Evolutionary conservation across 2,888 invertebrate species (phyloP).

Genomic region (Gasteruption jaculator): DNA sequence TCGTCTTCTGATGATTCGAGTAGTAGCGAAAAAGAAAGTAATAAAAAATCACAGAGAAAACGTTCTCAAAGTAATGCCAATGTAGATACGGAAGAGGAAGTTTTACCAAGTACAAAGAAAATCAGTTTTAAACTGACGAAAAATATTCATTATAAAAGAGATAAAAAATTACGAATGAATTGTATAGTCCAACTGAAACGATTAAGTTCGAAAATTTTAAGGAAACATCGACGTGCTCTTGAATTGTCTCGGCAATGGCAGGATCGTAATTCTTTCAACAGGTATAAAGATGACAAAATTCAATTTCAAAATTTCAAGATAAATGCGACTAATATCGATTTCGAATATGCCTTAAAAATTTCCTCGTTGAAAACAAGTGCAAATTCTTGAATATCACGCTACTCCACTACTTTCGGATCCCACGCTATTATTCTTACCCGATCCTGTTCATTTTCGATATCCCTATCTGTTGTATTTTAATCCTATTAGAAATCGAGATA

Average conservation of each 20-base stretch:
- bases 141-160: slow-evolving; percentile 26
- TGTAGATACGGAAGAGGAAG: not conserved
- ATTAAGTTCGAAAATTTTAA: slow-evolving; percentile 30
- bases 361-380: no score
- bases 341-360: no score
- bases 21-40: slow-evolving; percentile 9
- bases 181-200: slow-evolving; percentile 31
- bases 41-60: not conserved
- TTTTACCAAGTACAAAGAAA: slow-evolving; percentile 12
- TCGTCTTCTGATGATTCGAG: no score
- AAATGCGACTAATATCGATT: no score
- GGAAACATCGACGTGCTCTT: slow-evolving; percentile 31
- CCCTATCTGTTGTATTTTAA: no score
- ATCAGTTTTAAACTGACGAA: slow-evolving; percentile 24
- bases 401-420: no score
- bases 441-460: no score
- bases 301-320: no score
- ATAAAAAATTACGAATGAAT: slow-evolving; percentile 32
- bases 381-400: no score
- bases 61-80: not conserved
- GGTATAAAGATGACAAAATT: slow-evolving; percentile 40
- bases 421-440: no score
- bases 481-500: no score
- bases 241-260: slow-evolving; percentile 36
- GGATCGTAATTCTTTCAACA: slow-evolving; percentile 36